These are phyloP conservation scores for Chaunax sp. DNA, from an alignment of 2,797 vertebrate genomes.

Conservation along the genomic window DNA sequence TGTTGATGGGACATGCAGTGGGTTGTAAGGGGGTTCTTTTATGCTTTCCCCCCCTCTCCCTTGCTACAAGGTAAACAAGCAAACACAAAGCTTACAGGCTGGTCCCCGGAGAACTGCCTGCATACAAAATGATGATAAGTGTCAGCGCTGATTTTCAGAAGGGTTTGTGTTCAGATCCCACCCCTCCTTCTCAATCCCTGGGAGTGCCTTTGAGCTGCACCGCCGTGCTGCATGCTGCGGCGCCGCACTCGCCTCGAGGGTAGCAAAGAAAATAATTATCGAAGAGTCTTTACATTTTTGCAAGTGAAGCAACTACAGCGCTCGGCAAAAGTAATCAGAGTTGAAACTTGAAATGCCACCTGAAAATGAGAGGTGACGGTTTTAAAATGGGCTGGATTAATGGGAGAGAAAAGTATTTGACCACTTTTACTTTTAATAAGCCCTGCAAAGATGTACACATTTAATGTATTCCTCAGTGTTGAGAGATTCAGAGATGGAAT, in stretches of 20 bases:
- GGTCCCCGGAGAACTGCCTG: constrained; percentile 68
- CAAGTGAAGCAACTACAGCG: constrained; percentile 55
- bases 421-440: constrained; percentile 55
- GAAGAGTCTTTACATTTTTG: constrained; percentile 62
- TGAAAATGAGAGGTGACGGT: constrained; percentile 55
- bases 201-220: constrained; percentile 64
- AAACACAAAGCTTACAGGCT: constrained; percentile 69
- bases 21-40: constrained; percentile 54
- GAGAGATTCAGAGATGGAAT: constrained; percentile 43
- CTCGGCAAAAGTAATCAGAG: constrained; percentile 52
- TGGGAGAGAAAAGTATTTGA: constrained; percentile 43
- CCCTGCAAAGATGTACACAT: constrained; percentile 48
- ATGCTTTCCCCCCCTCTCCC: constrained; percentile 41
- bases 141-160: constrained; percentile 78
- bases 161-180: constrained; percentile 65
- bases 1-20: constrained; percentile 36
- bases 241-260: constrained; percentile 57
- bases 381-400: constrained; percentile 59
- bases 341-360: constrained; percentile 59
- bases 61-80: constrained; percentile 69
- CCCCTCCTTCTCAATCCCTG: constrained; percentile 60
- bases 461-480: constrained; percentile 44
- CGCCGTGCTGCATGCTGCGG: constrained; percentile 31
- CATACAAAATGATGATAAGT: constrained; percentile 77
- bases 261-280: constrained; percentile 50